A percentile compares a stretch with the other conserved stretches of the same genome.
Evolutionary conservation across 1,140 invertebrate genomes (phyloP).

Genomic region (Nylanderia fulva): DNA sequence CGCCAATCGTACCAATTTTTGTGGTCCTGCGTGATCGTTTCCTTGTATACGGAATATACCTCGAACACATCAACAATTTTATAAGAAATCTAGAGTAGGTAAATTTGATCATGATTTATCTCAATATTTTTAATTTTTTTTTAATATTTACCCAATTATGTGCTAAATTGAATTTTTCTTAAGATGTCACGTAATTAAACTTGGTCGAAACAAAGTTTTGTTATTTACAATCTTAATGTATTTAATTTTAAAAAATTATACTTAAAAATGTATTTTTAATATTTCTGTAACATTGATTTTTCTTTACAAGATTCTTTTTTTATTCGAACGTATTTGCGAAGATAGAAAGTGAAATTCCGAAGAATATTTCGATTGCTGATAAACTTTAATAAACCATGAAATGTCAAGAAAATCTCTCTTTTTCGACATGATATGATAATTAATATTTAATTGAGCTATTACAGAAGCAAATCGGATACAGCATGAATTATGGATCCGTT

Average conservation of each 20-base stretch:
- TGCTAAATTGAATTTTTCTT: neutral
- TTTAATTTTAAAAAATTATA: neutral
- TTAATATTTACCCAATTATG: neutral
- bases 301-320: constrained; percentile 41
- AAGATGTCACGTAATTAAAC: neutral
- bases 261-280: neutral
- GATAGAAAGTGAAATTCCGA: neutral
- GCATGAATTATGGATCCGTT: constrained; percentile 39
- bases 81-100: neutral
- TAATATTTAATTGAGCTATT: constrained; percentile 25
- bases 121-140: neutral
- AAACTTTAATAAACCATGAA: neutral
- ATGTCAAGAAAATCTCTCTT: neutral
- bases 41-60: constrained; percentile 8
- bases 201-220: neutral
- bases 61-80: neutral
- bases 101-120: neutral
- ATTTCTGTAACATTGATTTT: neutral
- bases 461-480: constrained; percentile 4
- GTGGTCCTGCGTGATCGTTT: neutral
- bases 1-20: constrained; percentile 59
- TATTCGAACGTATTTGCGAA: neutral
- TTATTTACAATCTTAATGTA: neutral
- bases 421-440: neutral
- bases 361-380: neutral